Base-by-base conservation (phyloP, 2,797 vertebrate genomes). In the Channa striata region DNA sequence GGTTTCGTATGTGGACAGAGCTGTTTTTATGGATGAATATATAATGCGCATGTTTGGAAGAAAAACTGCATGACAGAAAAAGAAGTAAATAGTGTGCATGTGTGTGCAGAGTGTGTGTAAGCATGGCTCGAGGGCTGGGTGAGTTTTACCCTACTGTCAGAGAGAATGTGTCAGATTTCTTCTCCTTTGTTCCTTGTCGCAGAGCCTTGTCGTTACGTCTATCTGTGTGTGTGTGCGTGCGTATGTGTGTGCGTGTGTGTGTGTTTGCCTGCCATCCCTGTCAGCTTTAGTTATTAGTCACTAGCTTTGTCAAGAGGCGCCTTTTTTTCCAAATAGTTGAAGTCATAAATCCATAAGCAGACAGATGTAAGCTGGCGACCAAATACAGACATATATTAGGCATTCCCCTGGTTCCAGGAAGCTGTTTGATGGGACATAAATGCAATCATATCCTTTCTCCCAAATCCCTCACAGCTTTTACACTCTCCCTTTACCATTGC, bases 261-360 rank as follows among this genome's bases (percentile, higher is more conserved):
- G 81, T 79, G 84, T 88, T 83, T 86, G 82, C 76, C 75, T 85
- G 88, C 87, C 88, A 88, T 90, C 79, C 83, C 89, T 94, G 93
- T 94, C 92, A 81, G 91, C 91, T 94, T 94, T 94, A 94, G 90
- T 93, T 93, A 94, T 93, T 93, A 93, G 92, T 94, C 92, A 92
- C 89, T 89, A 84, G 83, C 87, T 92, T 87, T 90, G 90, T 91
- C 77, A 83, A 90, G 89, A 91, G 87, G 86, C 80, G 83, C 81
- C 74, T 89, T 79, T 70, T 51, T 47, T 34, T 23, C 20, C 73
- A 65, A 92, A 92, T 93, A 89, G 90, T 92, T 92, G 89, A 93
- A 92, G 92, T 92, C 87, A 89, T 93, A 93, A 94, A 94, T 91
- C 93, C 93, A 91, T 92, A 94, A 93, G 92, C 92, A 94, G 92